Evolutionary conservation across 35 echinoderm and acorn worm species (phyloP).

Genomic region (Amphiura filiformis): DNA sequence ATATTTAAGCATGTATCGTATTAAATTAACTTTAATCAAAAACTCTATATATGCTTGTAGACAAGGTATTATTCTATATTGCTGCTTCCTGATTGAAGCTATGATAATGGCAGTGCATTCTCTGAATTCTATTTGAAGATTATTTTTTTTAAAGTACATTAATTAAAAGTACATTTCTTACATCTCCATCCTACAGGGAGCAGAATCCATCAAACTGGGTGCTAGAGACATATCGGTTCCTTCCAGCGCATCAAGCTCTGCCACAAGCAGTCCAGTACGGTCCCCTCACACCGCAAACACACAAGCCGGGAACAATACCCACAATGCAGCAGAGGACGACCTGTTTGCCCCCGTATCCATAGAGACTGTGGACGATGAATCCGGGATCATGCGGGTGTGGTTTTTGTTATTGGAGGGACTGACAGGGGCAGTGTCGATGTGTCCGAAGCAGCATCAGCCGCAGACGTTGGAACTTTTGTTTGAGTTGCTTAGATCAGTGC

Average conservation of each 20-base stretch:
- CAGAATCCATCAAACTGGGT: constrained; percentile 87
- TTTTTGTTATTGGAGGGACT: constrained; percentile 88
- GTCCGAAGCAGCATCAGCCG: constrained; percentile 85
- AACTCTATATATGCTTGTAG: too few relatives aligned
- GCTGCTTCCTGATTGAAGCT: too few relatives aligned
- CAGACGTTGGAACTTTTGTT: constrained; percentile 86
- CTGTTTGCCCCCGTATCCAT: constrained; percentile 68
- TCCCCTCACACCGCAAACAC: neutral
- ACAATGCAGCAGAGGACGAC: constrained; percentile 16
- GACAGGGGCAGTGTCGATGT: constrained; percentile 84
- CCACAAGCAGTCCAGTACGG: neutral
- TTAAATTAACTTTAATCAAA: too few relatives aligned
- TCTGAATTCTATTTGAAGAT: too few relatives aligned
- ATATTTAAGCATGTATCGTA: too few relatives aligned
- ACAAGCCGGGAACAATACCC: neutral
- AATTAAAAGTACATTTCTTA: too few relatives aligned
- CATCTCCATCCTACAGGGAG: constrained; percentile 17
- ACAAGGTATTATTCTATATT: too few relatives aligned
- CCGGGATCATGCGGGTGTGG: constrained; percentile 92
- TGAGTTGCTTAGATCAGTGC: constrained; percentile 74
- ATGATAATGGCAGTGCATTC: too few relatives aligned
- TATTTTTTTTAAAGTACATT: too few relatives aligned
- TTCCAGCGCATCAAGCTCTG: neutral
- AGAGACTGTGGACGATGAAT: constrained; percentile 83
- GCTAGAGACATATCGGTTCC: constrained; percentile 8